Evolutionary conservation across 2,113 vertebrate genomes (phyloP).

Genomic region (Megaptera novaeangliae): DNA sequence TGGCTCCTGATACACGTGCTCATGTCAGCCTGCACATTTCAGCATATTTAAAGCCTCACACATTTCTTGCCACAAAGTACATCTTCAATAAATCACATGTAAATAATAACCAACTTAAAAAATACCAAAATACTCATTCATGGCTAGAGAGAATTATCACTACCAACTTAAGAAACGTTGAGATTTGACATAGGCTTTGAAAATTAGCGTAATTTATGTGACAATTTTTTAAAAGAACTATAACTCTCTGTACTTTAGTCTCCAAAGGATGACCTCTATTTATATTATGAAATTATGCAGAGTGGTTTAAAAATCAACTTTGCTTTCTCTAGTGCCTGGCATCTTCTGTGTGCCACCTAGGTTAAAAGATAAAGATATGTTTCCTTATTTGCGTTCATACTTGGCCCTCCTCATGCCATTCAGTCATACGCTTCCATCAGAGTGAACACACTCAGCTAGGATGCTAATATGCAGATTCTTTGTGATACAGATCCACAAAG

Average conservation of each 20-base stretch:
- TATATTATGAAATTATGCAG: background rate
- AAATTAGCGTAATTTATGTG: background rate
- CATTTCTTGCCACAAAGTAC: background rate
- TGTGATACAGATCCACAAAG: background rate
- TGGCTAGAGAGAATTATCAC: background rate
- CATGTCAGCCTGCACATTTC: background rate
- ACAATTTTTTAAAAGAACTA: background rate
- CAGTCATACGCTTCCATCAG: background rate
- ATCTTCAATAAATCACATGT: background rate
- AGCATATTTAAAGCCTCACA: background rate
- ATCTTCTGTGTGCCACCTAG: background rate
- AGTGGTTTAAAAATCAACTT: background rate
- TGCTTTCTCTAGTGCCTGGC: background rate
- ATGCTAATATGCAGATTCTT: background rate
- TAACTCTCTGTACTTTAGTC: background rate
- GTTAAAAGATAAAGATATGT: background rate
- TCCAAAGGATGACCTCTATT: background rate
- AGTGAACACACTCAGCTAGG: background rate
- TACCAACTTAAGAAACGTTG: background rate
- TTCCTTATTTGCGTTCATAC: background rate
- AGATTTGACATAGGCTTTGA: background rate
- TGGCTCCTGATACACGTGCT: rapidly evolving
- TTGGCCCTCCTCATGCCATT: background rate
- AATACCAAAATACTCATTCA: background rate
- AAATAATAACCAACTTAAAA: background rate